Evolutionary conservation across 2,888 invertebrate genomes (phyloP).

Genomic region (Smittia aterrima): DNA sequence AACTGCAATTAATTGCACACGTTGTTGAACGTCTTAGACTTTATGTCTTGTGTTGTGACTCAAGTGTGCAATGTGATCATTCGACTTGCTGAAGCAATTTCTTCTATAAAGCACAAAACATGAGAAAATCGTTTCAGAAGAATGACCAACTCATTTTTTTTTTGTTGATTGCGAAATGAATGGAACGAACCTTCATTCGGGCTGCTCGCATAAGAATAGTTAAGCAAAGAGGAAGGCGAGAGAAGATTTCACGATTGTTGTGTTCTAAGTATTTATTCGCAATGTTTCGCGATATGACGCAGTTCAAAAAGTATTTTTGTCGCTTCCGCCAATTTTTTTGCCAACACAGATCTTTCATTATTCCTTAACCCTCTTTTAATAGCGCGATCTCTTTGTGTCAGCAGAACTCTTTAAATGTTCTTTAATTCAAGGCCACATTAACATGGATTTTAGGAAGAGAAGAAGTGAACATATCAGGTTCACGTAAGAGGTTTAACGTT

Average conservation of each 20-base stretch:
- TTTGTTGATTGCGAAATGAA: no score
- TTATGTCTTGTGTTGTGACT: no score
- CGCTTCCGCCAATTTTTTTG: constrained; percentile 39
- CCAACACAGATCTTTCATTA: not conserved
- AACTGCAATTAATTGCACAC: no score
- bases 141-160: no score
- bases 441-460: not conserved
- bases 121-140: no score
- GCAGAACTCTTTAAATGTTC: constrained; percentile 1
- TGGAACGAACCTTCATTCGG: not conserved
- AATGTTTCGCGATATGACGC: constrained; percentile 34
- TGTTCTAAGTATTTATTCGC: not conserved
- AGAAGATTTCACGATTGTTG: constrained; percentile 8
- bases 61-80: no score
- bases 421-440: not conserved
- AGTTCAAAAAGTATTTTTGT: constrained; percentile 37
- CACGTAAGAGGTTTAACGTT: not conserved
- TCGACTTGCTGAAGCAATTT: no score
- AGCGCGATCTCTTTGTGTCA: not conserved
- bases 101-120: not conserved
- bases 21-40: no score
- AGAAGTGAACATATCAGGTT: not conserved
- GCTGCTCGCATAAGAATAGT: not conserved
- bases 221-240: not conserved
- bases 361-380: not conserved